Evolutionary conservation across 2,797 vertebrate species (phyloP).

Genomic region (Pangasius djambal): DNA sequence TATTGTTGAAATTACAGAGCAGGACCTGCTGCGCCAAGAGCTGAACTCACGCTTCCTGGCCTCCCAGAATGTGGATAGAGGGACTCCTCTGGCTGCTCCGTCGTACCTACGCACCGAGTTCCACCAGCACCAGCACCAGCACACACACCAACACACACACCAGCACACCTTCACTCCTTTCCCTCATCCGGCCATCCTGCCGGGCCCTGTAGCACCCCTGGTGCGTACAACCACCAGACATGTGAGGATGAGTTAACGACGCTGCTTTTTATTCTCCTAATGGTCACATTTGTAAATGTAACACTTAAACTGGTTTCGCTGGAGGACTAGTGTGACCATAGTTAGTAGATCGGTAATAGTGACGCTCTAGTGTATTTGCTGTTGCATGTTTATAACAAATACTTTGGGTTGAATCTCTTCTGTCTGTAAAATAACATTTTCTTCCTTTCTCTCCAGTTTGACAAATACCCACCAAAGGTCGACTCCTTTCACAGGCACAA

Average conservation of each 20-base stretch:
- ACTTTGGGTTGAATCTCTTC: background rate
- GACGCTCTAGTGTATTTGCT: background rate
- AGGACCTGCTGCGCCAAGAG: slow-evolving; percentile 97
- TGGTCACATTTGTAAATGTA: background rate
- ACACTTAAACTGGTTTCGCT: background rate
- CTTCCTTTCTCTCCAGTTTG: slow-evolving; percentile 85
- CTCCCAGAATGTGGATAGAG: slow-evolving; percentile 93
- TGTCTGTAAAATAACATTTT: slow-evolving; percentile 15
- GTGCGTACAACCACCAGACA: slow-evolving; percentile 98
- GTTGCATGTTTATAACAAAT: background rate
- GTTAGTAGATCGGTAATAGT: background rate
- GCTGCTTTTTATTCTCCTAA: slow-evolving; percentile 22
- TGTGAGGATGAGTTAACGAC: slow-evolving; percentile 89
- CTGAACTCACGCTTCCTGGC: slow-evolving; percentile 97
- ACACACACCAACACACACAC: slow-evolving; percentile 99
- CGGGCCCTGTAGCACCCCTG: slow-evolving; percentile 97
- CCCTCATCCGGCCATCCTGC: slow-evolving; percentile 93
- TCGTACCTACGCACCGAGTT: slow-evolving; percentile 98
- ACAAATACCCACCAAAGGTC: slow-evolving; percentile 98
- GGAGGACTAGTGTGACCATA: background rate
- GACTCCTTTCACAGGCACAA: slow-evolving; percentile 99
- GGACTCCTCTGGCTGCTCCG: slow-evolving; percentile 88
- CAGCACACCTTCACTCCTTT: slow-evolving; percentile 99
- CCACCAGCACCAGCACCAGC: slow-evolving; percentile 99
- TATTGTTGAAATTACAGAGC: slow-evolving; percentile 76